Evolutionary conservation across 2,888 invertebrate genomes (phyloP), one percentile per base, ranked within the genome.

Genomic region (Notodonta dromedarius): DNA sequence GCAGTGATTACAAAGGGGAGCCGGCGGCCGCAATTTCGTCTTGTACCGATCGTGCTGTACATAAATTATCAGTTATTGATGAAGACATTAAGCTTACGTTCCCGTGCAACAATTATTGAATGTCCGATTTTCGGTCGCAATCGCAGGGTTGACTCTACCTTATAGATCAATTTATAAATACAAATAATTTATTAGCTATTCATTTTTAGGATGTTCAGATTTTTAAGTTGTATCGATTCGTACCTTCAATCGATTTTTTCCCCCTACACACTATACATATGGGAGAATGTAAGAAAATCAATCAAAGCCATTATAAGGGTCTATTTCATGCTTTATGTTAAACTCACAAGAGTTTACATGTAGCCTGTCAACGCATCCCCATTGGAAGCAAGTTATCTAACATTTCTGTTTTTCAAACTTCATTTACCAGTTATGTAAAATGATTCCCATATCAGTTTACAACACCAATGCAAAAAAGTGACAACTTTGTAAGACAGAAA

Each of bases 11-110:
- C 92, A 92, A 91, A 92, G 90, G 88, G 93, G 93, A 94, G 94
- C 94, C 95, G 94, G 94, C 94, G 94, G 94, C 94, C 94, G 94
- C 94, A 91, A 93, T 93, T 93, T 92, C 89, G 90, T 89, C 93
- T 92, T 91, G 92, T 91, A 90, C 83, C 82, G 90, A 88, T 91
- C 93, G 91, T 89, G 90, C 89, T 82, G 90, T 88, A 89, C 92
- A 93, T 93, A 93, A 92, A 93, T 93, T 93, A 93, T 90, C 86
- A 89, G 92, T 92, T 93, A 94, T 94, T 94, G 93, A 94, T 94
- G 94, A 94, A 94, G 94, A 94, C 92, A 91, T 94, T 92, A 92
- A 89, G 86, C 87, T 87, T 87, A 88, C 83, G 80, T 83, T 82
- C 82, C 83, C 78, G 78, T 83, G 81, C 80, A 86, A 84, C 82